Conservation (phyloP, 30 jellyfish, hydroid and myxozoan species). For the Hydractinia symbiolongicarpus region DNA sequence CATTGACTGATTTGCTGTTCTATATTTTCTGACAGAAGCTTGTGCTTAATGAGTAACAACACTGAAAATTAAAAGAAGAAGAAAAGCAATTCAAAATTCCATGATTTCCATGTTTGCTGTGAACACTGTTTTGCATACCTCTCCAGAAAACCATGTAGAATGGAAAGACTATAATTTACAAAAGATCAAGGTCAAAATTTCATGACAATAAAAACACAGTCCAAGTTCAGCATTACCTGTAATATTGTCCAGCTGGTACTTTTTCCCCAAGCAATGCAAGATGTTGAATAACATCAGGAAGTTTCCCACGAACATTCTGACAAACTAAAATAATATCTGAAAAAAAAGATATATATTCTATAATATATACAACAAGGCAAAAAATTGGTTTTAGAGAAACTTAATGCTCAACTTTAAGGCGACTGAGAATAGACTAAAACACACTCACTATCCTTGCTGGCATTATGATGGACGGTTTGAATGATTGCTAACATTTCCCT, state of each 20-base stretch:
- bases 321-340: conserved; percentile 45
- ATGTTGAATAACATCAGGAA: conserved; percentile 27
- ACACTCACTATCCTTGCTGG: conserved; percentile 45
- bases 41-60: too few species aligned
- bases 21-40: too few species aligned
- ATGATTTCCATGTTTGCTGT: too few species aligned
- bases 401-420: background rate
- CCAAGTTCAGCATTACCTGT: conserved; percentile 34
- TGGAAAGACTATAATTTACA: too few species aligned
- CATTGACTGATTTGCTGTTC: too few species aligned
- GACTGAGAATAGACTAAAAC: background rate
- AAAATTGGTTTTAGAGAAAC: background rate
- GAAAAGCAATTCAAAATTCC: too few species aligned
- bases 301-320: conserved; percentile 18
- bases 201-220: too few species aligned
- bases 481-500: conserved; percentile 55
- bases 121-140: too few species aligned
- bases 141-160: too few species aligned
- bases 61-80: too few species aligned
- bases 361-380: background rate
- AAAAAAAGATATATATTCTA: background rate
- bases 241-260: conserved; percentile 66
- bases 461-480: conserved; percentile 51
- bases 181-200: too few species aligned
- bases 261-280: conserved; percentile 35